Base-by-base conservation (phyloP, 2,888 invertebrate species). In the Drosophila helvetica region DNA sequence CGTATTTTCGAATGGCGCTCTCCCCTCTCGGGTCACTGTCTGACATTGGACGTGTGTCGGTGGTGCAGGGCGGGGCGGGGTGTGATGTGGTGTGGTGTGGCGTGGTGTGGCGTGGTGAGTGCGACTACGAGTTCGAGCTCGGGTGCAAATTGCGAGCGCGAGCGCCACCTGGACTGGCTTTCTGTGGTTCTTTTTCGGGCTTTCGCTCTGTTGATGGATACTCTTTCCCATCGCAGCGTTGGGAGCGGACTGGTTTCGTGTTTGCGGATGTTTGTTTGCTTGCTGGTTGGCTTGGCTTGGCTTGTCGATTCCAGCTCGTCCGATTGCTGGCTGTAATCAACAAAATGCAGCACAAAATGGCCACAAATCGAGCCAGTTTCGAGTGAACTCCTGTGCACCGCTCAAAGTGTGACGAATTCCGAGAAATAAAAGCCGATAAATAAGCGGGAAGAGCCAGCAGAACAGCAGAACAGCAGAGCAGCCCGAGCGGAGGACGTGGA, bases 1-100 rank as follows among this genome's bases (percentile, higher is more conserved):
- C 47, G 74, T 47, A 70, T 54, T 73, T 72, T 50, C 73, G 50
- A 15, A 38, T 2, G 1, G 38, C 7, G n/a, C 38, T 38, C 38
- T 38, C 7, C 38, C 38, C 38, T 2, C 38, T 38, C 38, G 38
- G 38, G 38, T 38, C n/a, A 38, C n/a, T n/a, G 38, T 38, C 38
- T 38, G 38, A 38, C 38, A 38, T 38, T n/a, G 38, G n/a, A 38
- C 38, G n/a, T 19, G 46, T 43, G 30, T 56, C 46, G 46, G 18
- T 15, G 38, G 38, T 38, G 38, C 38, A 15, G 38, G 38, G 5
- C 12, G 15, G 1, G 12, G 8, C 2, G 27, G 0, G 2, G 27
- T 8, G 22, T 22, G 22, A 1, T 25, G 25, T 7, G 8, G 25
- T 7, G 25, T n/a, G n/a, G n/a, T n/a, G n/a, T n/a, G 12, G 8